Evolutionary conservation across 1,140 invertebrate species (phyloP).

Genomic region (Gryllus bimaculatus): DNA sequence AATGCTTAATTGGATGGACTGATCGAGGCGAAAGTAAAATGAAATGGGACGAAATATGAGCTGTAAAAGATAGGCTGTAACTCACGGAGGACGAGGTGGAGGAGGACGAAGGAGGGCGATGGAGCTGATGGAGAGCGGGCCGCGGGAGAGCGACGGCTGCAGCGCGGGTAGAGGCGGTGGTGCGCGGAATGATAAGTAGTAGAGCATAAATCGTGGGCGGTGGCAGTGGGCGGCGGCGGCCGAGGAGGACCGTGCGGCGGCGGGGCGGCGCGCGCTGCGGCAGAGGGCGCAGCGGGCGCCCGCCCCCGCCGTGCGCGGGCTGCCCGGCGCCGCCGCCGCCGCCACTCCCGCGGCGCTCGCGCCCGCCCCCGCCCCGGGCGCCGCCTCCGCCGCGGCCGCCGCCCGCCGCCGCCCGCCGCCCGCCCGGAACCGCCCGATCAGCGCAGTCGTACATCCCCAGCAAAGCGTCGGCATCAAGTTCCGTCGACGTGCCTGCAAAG

Average conservation of each 20-base stretch:
- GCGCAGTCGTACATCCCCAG: slow-evolving; percentile 56
- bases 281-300: slow-evolving; percentile 7
- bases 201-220: too few species aligned
- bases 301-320: background rate
- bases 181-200: too few species aligned
- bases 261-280: slow-evolving; percentile 19
- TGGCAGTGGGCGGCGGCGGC: slow-evolving; percentile 7
- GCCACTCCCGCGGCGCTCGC: background rate
- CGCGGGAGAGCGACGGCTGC: slow-evolving; percentile 25
- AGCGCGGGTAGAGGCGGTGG: slow-evolving; percentile 17
- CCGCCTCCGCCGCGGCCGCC: too few species aligned
- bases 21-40: background rate
- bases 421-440: slow-evolving; percentile 36
- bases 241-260: slow-evolving; percentile 21
- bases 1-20: background rate
- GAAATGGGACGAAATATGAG: background rate
- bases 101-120: slow-evolving; percentile 72
- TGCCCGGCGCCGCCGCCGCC: slow-evolving; percentile 4
- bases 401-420: too few species aligned
- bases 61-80: background rate
- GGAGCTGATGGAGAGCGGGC: slow-evolving; percentile 72
- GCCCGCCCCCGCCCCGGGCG: slow-evolving; percentile 18
- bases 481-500: slow-evolving; percentile 40
- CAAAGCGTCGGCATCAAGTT: slow-evolving; percentile 49
- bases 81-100: slow-evolving; percentile 48